Evolutionary conservation across 1,140 invertebrate genomes (phyloP).

Genomic region (Cotesia glomerata): DNA sequence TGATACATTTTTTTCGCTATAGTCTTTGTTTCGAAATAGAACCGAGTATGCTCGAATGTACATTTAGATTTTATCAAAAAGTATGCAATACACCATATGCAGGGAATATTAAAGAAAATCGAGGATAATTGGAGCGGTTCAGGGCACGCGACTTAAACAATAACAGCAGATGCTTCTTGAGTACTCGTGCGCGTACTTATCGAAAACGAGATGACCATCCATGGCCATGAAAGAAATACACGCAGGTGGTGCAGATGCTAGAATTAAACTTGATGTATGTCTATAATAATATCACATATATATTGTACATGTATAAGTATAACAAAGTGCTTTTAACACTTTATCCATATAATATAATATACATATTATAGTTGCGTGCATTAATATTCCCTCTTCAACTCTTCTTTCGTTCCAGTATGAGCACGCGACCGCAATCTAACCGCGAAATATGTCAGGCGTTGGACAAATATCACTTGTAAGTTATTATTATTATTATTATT

Average conservation of each 20-base stretch:
- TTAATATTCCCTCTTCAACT: neutral
- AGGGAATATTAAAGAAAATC: slow-evolving; percentile 44
- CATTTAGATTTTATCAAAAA: slow-evolving; percentile 28
- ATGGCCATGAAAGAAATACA: slow-evolving; percentile 15
- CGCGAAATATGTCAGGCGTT: neutral
- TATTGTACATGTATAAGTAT: neutral
- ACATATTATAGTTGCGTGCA: neutral
- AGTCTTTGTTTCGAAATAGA: neutral
- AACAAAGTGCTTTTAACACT: neutral
- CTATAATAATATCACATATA: neutral
- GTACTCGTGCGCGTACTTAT: slow-evolving; percentile 19
- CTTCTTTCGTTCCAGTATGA: neutral
- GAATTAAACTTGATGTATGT: neutral
- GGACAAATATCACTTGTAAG: neutral
- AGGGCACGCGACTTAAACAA: slow-evolving; percentile 47
- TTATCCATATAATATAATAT: too few relatives aligned
- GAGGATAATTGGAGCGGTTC: slow-evolving; percentile 52
- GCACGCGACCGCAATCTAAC: neutral
- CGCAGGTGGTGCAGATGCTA: slow-evolving; percentile 10
- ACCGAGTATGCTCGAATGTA: slow-evolving; percentile 4
- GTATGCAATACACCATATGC: slow-evolving; percentile 4
- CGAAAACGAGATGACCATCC: slow-evolving; percentile 22
- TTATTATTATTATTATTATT: slow-evolving; percentile 1
- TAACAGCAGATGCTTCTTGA: slow-evolving; percentile 38
- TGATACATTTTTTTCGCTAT: neutral